These are phyloP conservation scores for Beaufortia kweichowensis DNA, from an alignment of 2,113 vertebrate species.

Conservation along the genomic window DNA sequence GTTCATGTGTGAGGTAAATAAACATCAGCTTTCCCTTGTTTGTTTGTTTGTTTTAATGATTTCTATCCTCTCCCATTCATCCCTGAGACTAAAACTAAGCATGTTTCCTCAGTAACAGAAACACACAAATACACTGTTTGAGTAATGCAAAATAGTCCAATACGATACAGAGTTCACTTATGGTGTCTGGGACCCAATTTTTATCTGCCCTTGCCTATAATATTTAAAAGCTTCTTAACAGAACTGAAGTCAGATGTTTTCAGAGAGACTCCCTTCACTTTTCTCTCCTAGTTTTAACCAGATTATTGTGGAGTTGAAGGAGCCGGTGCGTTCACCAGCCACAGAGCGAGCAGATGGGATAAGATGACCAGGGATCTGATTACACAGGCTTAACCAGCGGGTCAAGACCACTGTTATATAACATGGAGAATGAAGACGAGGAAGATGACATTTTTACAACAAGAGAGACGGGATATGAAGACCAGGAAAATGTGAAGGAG, in stretches of 20 bases:
- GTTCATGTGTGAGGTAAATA: constrained; percentile 10
- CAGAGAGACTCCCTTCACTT: constrained; percentile 16
- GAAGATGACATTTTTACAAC: constrained; percentile 37
- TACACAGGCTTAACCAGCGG: constrained; percentile 30
- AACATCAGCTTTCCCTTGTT: neutral
- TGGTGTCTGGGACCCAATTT: too few relatives aligned
- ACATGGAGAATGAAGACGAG: constrained; percentile 43
- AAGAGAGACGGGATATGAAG: constrained; percentile 7
- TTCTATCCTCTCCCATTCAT: too few relatives aligned
- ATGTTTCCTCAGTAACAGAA: too few relatives aligned
- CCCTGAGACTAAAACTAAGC: too few relatives aligned
- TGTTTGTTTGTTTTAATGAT: too few relatives aligned
- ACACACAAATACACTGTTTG: too few relatives aligned
- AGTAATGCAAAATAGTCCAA: too few relatives aligned
- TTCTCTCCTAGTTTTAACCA: constrained; percentile 60
- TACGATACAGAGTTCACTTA: too few relatives aligned
- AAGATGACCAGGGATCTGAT: constrained; percentile 52
- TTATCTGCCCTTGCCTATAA: too few relatives aligned
- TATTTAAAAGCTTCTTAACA: neutral
- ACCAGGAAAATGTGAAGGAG: constrained; percentile 4
- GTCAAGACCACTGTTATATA: neutral
- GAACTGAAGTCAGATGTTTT: constrained; percentile 1
- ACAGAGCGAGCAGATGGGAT: constrained; percentile 37
- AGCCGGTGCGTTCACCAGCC: constrained; percentile 34
- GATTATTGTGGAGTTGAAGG: constrained; percentile 68